Percentiles rank a stretch among this genome's conserved stretches.
These are phyloP conservation scores for Andrena cerasifolii DNA, from an alignment of 1,140 invertebrate species.

Conservation along the genomic window DNA sequence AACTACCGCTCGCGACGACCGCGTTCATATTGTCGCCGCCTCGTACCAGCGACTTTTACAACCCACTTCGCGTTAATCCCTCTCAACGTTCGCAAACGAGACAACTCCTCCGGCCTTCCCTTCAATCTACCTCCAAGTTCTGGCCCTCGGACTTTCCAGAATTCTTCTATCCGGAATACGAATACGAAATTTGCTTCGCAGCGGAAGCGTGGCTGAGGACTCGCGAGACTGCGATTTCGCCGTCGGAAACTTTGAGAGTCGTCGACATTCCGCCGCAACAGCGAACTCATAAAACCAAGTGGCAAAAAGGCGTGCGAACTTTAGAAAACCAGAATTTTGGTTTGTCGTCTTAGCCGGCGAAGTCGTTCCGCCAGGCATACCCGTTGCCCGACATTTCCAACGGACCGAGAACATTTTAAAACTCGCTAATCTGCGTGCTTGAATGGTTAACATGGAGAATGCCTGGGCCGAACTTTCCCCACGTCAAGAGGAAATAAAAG, in stretches of 20 bases:
- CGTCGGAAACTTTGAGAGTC: no score
- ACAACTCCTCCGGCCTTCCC: not conserved
- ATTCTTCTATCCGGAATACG: not conserved
- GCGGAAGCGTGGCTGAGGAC: no score
- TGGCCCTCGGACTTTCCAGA: not conserved
- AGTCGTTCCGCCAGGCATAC: no score
- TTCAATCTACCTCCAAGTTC: not conserved
- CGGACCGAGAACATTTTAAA: no score
- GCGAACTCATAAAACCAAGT: no score
- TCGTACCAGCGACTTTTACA: constrained; percentile 1
- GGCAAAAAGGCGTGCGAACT: no score
- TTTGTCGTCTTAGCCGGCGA: no score
- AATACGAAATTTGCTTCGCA: no score
- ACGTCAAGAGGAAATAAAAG: not conserved
- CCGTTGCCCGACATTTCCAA: no score
- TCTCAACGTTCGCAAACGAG: constrained; percentile 3
- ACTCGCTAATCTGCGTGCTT: not conserved
- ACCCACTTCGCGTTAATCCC: constrained; percentile 11
- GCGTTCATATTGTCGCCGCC: constrained; percentile 1
- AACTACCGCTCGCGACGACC: constrained; percentile 11
- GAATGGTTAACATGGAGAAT: not conserved
- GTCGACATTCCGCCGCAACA: no score
- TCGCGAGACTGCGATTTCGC: no score
- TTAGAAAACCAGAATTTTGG: no score
- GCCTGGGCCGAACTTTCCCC: not conserved